phyloP scores from a whole-genome alignment of 1,140 invertebrate genomes.

The Brachystomella parvula region DNA sequence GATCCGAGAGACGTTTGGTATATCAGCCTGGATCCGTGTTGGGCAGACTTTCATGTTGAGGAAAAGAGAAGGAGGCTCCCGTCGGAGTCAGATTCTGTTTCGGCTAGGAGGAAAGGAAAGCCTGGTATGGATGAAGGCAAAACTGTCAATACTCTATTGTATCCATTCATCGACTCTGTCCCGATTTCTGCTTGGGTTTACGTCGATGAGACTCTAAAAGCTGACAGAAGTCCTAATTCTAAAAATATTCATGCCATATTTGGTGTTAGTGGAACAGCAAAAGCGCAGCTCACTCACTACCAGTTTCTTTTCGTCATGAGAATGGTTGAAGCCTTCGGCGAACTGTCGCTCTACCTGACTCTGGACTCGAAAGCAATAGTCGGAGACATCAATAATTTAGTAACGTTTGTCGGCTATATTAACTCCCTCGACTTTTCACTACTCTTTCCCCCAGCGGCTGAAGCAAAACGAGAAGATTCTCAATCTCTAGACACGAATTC shows the following conservation, averaged over 20 bases:
- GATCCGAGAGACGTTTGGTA: constrained; percentile 82
- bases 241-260: constrained; percentile 31
- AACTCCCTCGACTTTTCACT: constrained; percentile 25
- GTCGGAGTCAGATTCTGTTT: neutral
- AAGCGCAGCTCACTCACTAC: constrained; percentile 83
- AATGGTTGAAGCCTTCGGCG: constrained; percentile 68
- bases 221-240: neutral
- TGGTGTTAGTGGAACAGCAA: constrained; percentile 44
- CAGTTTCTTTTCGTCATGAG: constrained; percentile 82
- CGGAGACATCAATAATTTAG: constrained; percentile 41
- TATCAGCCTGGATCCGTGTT: constrained; percentile 75
- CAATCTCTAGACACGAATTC: constrained; percentile 24
- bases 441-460: constrained; percentile 26
- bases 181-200: constrained; percentile 74
- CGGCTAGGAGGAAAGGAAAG: neutral
- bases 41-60: constrained; percentile 73
- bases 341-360: constrained; percentile 68
- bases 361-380: constrained; percentile 67
- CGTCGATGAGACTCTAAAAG: constrained; percentile 25
- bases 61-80: constrained; percentile 13
- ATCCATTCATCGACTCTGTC: constrained; percentile 82
- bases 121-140: constrained; percentile 1
- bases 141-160: constrained; percentile 14
- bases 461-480: constrained; percentile 22
- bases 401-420: constrained; percentile 27